Percentiles rank a stretch among this genome's conserved stretches.
These are phyloP conservation scores for Noturus placidus DNA, from an alignment of 2,113 vertebrate species.

Conservation along the genomic window DNA sequence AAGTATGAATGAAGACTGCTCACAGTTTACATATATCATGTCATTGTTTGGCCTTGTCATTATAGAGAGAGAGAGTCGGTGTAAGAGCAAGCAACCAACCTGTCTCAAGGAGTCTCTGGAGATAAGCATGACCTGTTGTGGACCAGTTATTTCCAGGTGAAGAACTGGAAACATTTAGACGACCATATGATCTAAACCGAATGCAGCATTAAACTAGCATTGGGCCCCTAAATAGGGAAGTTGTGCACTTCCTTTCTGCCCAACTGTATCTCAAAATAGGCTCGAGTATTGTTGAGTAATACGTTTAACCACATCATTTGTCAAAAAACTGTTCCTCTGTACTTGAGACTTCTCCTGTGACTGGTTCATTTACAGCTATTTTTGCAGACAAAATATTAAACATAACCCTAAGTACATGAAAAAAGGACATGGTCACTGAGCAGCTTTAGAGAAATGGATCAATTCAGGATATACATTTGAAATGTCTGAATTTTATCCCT, in stretches of 20 bases:
- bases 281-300: slow-evolving; percentile 11
- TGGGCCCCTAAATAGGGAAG: neutral
- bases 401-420: neutral
- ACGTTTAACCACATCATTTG: neutral
- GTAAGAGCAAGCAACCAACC: neutral
- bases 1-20: neutral
- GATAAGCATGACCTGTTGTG: neutral
- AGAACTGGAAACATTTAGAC: neutral
- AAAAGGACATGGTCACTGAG: too few relatives aligned
- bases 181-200: neutral
- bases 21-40: neutral
- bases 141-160: neutral
- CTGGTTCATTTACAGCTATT: neutral
- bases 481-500: too few relatives aligned
- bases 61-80: neutral
- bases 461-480: too few relatives aligned
- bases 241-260: neutral
- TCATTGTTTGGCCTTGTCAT: neutral
- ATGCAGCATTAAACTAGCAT: neutral
- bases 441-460: too few relatives aligned
- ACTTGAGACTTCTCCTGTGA: neutral
- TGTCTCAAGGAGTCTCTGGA: neutral
- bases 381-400: neutral
- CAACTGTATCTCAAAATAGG: slow-evolving; percentile 21
- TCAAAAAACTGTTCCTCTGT: neutral